Base-by-base conservation (phyloP, 2,888 invertebrate species). In the Yponomeuta cagnagella region DNA sequence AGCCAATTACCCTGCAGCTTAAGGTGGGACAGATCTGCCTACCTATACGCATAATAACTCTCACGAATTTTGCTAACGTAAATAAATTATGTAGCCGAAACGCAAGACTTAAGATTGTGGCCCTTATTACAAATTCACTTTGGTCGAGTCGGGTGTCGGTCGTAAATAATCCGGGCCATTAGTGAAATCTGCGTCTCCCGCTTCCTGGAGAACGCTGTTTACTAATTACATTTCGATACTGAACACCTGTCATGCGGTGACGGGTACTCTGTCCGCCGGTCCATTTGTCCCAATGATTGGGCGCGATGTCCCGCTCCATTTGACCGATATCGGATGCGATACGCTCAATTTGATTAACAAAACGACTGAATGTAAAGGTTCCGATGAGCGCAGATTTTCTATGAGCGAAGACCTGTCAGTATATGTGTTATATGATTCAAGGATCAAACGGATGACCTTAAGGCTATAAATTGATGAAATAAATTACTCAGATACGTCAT, bases 401-500 rank as follows among this genome's bases (percentile, higher is more conserved):
- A 15, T 15, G 5, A 58, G 2, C 2, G 52, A 15, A 58, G 52
- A 58, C 1, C 71, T 70, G 73, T 70, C 74, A 73, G 76, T 65
- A 15, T 5, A 15, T 58, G 15, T 58, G 4, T 2, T 30, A 30
- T 43, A 33, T 72, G 63, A 64, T 66, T 70, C 69, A 67, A 70
- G 37, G 48, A 23, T 37, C 67, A 63, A 70, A 70, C 86, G 78
- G 72, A 74, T 77, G 79, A 83, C 83, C 85, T 82, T 74, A 48
- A 64, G 72, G 82, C 82, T 80, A 89, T 91, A 91, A 88, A 90
- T 90, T 84, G 78, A 74, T 74, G 77, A 82, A 85, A 90, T 87
- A 89, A 90, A 90, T 91, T 88, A 90, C 87, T 87, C 84, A 85
- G 76, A 89, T 88, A 87, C 88, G 80, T 91, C 90, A 89, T 81